phyloP scores from a whole-genome alignment of 2,888 invertebrate genomes.

The Ditylenchus weischeri region DNA sequence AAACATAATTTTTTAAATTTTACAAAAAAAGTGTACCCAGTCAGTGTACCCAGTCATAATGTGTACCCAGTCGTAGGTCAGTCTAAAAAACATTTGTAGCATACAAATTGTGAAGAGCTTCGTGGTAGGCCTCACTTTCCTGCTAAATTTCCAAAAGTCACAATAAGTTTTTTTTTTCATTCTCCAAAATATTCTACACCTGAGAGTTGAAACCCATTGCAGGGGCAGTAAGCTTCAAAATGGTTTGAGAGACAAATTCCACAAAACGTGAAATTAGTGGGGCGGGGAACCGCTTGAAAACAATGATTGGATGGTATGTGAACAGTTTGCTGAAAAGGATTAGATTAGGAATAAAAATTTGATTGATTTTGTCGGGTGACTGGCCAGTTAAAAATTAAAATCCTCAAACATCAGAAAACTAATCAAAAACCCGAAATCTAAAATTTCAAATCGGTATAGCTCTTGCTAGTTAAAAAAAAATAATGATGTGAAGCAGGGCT shows the following conservation, averaged over 20 bases:
- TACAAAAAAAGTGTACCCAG: too few species aligned
- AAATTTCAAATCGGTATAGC: too few species aligned
- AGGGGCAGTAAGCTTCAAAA: constrained; percentile 23
- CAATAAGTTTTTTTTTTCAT: too few species aligned
- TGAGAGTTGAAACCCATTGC: constrained; percentile 25
- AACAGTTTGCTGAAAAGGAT: constrained; percentile 63
- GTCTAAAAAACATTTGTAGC: not conserved
- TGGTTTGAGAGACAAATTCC: constrained; percentile 28
- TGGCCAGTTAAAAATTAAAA: too few species aligned
- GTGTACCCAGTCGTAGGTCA: too few species aligned
- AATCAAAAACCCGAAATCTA: too few species aligned
- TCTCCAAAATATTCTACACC: constrained; percentile 7
- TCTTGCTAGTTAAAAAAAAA: too few species aligned
- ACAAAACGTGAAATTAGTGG: constrained; percentile 29
- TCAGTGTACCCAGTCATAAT: too few species aligned
- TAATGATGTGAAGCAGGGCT: too few species aligned
- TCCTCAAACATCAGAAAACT: too few species aligned
- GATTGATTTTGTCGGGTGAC: not conserved
- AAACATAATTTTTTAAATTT: too few species aligned
- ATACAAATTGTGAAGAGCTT: constrained; percentile 70
- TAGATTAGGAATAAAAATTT: constrained; percentile 63
- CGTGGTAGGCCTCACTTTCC: constrained; percentile 63
- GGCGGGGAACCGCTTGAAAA: constrained; percentile 55
- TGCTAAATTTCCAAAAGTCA: constrained; percentile 15
- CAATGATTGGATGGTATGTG: constrained; percentile 65